Base-by-base conservation (phyloP, 92 coral and sea anemone species). In the Porites divaricata region DNA sequence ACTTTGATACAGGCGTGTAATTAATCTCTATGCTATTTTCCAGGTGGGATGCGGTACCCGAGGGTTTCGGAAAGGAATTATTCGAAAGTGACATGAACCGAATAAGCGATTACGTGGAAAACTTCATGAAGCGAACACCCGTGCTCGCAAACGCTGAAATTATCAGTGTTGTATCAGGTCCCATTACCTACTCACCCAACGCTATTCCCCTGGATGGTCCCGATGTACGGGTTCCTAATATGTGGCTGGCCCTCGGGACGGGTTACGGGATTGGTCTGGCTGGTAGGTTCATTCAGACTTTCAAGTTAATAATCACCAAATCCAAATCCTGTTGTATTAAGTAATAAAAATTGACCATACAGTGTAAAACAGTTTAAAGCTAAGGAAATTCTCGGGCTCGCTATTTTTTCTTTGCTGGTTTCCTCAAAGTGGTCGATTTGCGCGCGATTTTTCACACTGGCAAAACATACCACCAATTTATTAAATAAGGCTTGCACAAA, bases 21-120 rank as follows among this genome's bases (percentile, higher is more conserved):
- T 35, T 35, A 35, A 35, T 35, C 45, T 35, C 45, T 35, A 35
- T 66, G 10, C 22, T 66, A 45, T 35, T 50, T 75, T 25, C 1
- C n/a, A 88, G 91, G 91, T 88, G 91, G 91, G 91, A 83, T 52
- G 50, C 69, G 1, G 80, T 88, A 24, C 88, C 91, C 49, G 87
- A 85, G 48, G 74, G 74, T n/a, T 88, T 83, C 65, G 91, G 88
- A 4, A 88, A 88, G 67, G 88, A 88, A 63, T 54, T 83, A 16
- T 88, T 88, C 69, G 91, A 88, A 72, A 88, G 88, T 62, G 88
- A 88, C 28, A 24, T 88, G 57, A 84, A 88, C 50, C 69, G 83
- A 48, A 22, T 88, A 67, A 75, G 70, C 83, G 87, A 61, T 20
- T 74, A 83, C 41, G 50, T 88, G 24, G 78, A 63, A 49, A 52